Conservation (phyloP, 2,888 invertebrate species). For the Drosophila maculinotata region DNA sequence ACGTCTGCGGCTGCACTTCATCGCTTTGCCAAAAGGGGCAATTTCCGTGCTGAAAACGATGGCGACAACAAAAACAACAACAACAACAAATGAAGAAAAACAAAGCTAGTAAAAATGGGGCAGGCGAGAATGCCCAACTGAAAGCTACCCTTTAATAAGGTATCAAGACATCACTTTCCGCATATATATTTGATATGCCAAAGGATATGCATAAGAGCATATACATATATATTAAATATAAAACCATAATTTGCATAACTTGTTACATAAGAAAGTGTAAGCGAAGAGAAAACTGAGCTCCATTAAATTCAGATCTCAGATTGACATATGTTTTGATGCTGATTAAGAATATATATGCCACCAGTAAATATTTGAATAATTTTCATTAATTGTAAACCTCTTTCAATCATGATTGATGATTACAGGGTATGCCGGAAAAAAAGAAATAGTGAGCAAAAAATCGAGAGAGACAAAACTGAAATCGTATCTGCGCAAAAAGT, state of each 20-base stretch:
- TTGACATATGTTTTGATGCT: too few species aligned
- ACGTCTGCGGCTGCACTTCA: slow-evolving; percentile 47
- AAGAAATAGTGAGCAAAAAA: slow-evolving; percentile 38
- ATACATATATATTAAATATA: slow-evolving; percentile 26
- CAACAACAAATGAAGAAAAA: slow-evolving; percentile 52
- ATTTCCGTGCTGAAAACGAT: slow-evolving; percentile 64
- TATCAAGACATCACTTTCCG: too few species aligned
- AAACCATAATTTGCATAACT: too few species aligned
- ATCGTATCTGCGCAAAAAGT: slow-evolving; percentile 64
- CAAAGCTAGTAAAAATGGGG: slow-evolving; percentile 72
- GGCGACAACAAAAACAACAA: slow-evolving; percentile 42
- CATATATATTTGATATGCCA: too few species aligned
- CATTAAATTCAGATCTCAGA: too few species aligned
- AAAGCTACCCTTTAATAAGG: neutral
- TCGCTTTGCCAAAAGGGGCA: slow-evolving; percentile 57
- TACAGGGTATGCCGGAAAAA: slow-evolving; percentile 27
- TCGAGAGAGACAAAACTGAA: slow-evolving; percentile 62
- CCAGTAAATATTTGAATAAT: too few species aligned
- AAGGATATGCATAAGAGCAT: too few species aligned
- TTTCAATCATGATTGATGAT: too few species aligned
- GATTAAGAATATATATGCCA: too few species aligned
- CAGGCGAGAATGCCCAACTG: neutral
- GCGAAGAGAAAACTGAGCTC: too few species aligned
- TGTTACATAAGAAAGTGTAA: too few species aligned
- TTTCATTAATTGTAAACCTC: too few species aligned